Percentiles rank a stretch among this genome's conserved stretches.
Conservation (phyloP, 2,113 vertebrate genomes). For the Rhabdomys dilectus region DNA sequence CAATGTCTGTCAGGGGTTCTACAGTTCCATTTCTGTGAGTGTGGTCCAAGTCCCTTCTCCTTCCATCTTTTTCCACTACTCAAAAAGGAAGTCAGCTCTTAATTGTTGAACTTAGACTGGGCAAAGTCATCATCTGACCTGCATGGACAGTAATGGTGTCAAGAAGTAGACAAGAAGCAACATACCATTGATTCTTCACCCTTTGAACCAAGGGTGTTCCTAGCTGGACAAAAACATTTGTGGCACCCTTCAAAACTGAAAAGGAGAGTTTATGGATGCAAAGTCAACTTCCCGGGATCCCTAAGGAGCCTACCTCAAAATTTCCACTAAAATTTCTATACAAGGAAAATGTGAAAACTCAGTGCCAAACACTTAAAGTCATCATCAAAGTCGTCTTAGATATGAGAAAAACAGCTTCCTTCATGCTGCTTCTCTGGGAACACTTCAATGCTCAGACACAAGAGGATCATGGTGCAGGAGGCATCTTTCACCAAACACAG, state of each 20-base stretch:
- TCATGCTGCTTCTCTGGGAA: neutral
- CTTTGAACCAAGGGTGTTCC: neutral
- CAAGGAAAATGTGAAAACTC: conserved; percentile 1
- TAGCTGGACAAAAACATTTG: neutral
- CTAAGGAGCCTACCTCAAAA: neutral
- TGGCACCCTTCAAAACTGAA: neutral
- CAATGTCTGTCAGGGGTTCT: neutral
- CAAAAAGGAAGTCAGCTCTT: neutral
- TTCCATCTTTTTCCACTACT: neutral
- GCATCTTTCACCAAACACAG: neutral
- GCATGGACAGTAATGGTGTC: neutral
- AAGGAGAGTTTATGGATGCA: neutral
- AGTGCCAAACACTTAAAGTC: neutral
- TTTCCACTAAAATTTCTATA: conserved; percentile 12
- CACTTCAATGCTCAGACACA: neutral
- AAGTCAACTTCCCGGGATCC: neutral
- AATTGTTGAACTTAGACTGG: neutral
- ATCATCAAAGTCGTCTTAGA: neutral
- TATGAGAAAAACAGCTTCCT: neutral
- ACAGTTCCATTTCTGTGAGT: neutral
- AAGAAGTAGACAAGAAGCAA: neutral
- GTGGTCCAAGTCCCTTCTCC: neutral
- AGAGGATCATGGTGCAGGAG: no score
- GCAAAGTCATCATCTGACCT: neutral
- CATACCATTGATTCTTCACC: neutral